Base-by-base conservation (phyloP, 2,888 invertebrate species). In the Lucinisca nassula region DNA sequence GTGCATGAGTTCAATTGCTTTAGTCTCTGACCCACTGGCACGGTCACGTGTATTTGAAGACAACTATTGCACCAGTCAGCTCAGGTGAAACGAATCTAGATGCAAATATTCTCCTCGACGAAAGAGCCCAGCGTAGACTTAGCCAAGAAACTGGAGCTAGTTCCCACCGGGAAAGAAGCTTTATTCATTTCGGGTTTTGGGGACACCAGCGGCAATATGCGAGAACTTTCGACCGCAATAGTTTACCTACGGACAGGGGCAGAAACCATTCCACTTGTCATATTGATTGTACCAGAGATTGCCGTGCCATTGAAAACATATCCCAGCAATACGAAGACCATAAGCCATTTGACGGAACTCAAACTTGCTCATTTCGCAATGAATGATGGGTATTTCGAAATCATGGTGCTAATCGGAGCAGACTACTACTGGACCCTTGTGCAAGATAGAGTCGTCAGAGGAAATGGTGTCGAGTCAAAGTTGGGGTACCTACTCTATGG, bases 391-490 rank as follows among this genome's bases (percentile, higher is more conserved):
- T 32, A 70, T 30, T 70, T 70, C 27, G 70, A 70, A 30, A 37
- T 70, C 8, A 35, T 37, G 70, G 35, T 70, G 37, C n/a, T 70
- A 70, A 70, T 70, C 37, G 45, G 8, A 45, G 45, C 45, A 12
- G 45, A 45, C 14, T 45, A 45, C 45, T 45, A 45, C 45, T 45
- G 70, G 70, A 32, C 10, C 35, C 10, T 30, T 30, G 32, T 70
- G 10, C 70, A 70, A 37, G 37, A 70, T n/a, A 70, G 70, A n/a
- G n/a, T n/a, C n/a, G n/a, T n/a, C n/a, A n/a, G n/a, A 61, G 61
- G 61, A 27, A 61, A 61, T 30, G 61, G 61, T n/a, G 12, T n/a
- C 30, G 21, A 61, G 21, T 61, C 61, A 61, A 61, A 61, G n/a
- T 10, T 61, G 12, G 61, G 61, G 61, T 61, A 61, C 30, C 61